Base-by-base conservation (phyloP, 2,797 vertebrate genomes). In the Galaxias olidus region DNA sequence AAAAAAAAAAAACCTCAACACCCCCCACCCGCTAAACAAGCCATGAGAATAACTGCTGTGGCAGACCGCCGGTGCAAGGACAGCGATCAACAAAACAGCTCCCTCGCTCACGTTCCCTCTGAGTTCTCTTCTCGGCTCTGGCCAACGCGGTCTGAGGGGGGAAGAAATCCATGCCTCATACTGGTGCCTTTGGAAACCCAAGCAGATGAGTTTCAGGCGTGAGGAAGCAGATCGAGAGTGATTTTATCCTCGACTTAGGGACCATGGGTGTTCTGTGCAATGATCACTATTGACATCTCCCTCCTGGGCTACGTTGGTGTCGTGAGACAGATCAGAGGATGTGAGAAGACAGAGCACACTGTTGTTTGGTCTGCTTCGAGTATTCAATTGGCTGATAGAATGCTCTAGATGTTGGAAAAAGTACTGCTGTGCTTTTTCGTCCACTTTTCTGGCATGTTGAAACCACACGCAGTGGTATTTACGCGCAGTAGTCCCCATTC, bases 141-240 rank as follows among this genome's bases (percentile, higher is more conserved):
- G 12, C 44, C 14, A 13, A 30, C 9, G 2, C 17, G 14, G 13
- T 9, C 6, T 18, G 50, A 11, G 41, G n/a, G 12, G 18, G 19
- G 53, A 19, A 61, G 46, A 15, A 41, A 49, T 49, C 10, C 46
- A 49, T 60, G 19, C 53, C 11, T 18, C 46, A 13, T 14, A 14
- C 44, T 54, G 50, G 10, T 15, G 42, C 44, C 61, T 55, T 63
- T 14, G 13, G 18, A 48, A 40, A 60, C n/a, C 59, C 30, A n/a
- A 47, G 18, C 44, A 9, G 45, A n/a, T 30, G 59, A 48, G 9
- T 40, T 48, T 40, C 46, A 40, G 13, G 14, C 45, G 20, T 4
- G 46, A 19, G 5, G 8, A 47, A n/a, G 53, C 9, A n/a, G 18
- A 17, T 53, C 19, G 10, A n/a, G 51, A 40, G 20, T 18, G 53